Evolutionary conservation across 1,140 invertebrate genomes (phyloP).

Genomic region (Dendrolimus kikuchii): DNA sequence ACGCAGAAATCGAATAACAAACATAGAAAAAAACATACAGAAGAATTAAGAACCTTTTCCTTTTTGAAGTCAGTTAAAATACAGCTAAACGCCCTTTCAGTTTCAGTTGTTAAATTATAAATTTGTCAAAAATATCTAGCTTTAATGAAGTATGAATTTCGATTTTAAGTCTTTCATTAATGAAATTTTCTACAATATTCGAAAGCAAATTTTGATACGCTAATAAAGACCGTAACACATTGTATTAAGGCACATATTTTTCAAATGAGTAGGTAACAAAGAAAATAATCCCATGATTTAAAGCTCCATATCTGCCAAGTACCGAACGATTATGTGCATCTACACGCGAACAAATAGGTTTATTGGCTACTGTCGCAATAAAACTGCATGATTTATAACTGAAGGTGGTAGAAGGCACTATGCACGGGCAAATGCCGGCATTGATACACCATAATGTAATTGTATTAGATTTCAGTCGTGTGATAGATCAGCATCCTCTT

Average conservation of each 20-base stretch:
- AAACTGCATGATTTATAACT: slow-evolving; percentile 44
- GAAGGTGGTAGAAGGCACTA: slow-evolving; percentile 22
- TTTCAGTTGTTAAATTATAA: no score
- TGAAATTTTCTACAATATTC: no score
- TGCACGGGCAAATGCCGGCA: slow-evolving; percentile 22
- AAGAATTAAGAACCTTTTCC: no score
- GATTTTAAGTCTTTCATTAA: no score
- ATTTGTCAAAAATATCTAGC: no score
- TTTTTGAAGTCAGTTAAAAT: no score
- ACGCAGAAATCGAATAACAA: no score
- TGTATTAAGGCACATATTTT: slow-evolving; percentile 16
- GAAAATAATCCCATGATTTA: slow-evolving; percentile 54
- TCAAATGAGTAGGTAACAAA: slow-evolving; percentile 17
- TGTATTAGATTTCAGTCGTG: slow-evolving; percentile 10
- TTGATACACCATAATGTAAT: slow-evolving; percentile 3
- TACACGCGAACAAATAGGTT: slow-evolving; percentile 60
- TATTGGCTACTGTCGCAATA: slow-evolving; percentile 56
- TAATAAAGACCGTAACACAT: no score
- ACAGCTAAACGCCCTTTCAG: no score
- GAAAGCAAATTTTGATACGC: no score
- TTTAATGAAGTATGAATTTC: no score
- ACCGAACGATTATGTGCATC: slow-evolving; percentile 48
- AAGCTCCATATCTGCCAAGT: slow-evolving; percentile 48
- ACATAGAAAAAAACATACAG: no score
- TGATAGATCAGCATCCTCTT: slow-evolving; percentile 3